A percentile compares a stretch with the other conserved stretches of the same genome.
Conservation (phyloP, 2,797 vertebrate genomes). For the Luscinia megarhynchos region DNA sequence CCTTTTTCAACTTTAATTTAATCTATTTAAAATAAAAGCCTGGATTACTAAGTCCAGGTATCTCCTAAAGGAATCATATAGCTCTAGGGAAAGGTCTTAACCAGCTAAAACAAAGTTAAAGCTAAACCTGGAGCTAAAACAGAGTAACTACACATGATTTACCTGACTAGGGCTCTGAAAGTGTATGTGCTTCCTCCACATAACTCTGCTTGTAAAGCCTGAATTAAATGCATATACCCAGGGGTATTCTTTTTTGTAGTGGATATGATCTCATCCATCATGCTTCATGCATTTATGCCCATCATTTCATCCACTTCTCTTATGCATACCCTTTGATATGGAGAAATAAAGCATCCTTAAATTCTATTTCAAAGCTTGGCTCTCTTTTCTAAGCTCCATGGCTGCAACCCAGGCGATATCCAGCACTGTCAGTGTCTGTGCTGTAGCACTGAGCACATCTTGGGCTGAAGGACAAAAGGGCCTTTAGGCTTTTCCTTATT, state of each 20-base stretch:
- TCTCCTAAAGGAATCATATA: background rate
- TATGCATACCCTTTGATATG: background rate
- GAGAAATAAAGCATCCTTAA: background rate
- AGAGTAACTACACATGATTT: background rate
- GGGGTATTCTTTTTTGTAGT: background rate
- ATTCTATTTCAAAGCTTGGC: background rate
- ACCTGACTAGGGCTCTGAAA: background rate
- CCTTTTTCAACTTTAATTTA: background rate
- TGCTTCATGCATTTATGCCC: background rate
- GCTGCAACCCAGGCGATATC: background rate
- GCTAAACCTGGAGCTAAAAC: background rate
- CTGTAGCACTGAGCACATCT: background rate
- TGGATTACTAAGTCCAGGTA: background rate
- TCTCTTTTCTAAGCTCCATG: background rate
- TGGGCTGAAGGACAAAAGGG: background rate
- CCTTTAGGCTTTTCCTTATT: background rate
- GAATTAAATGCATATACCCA: background rate
- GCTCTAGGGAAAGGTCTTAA: background rate
- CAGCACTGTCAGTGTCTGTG: background rate
- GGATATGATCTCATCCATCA: slow-evolving; percentile 1
- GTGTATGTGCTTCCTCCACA: background rate
- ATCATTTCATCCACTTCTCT: slow-evolving; percentile 10
- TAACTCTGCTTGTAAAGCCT: background rate
- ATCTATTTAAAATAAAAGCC: background rate
- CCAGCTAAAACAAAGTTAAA: background rate